These are phyloP conservation scores for Oscheius sp. DNA, from an alignment of 2,888 invertebrate genomes.

Conservation along the genomic window DNA sequence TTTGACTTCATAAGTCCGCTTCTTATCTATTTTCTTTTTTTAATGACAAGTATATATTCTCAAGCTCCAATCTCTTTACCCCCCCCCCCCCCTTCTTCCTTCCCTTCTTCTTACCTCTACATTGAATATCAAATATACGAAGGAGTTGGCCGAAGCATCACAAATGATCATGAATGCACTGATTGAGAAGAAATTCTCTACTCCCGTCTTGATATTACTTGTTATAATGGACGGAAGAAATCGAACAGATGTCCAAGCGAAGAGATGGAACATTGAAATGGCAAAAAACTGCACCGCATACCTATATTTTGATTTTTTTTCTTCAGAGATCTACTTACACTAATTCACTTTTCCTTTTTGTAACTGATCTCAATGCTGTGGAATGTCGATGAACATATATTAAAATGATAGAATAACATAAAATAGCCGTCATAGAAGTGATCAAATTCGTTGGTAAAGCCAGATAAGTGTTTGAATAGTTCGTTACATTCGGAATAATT, in stretches of 20 bases:
- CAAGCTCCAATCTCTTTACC: too few relatives aligned
- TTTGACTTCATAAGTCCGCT: too few relatives aligned
- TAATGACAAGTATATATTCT: too few relatives aligned
- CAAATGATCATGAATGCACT: slow-evolving; percentile 19
- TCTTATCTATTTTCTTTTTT: too few relatives aligned
- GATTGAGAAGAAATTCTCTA: slow-evolving; percentile 11
- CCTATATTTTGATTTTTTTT: not conserved
- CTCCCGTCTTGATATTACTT: not conserved
- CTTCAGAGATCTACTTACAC: not conserved
- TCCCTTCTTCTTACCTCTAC: too few relatives aligned
- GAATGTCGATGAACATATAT: slow-evolving; percentile 19
- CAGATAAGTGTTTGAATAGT: slow-evolving; percentile 18
- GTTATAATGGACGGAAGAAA: slow-evolving; percentile 4
- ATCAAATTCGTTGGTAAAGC: slow-evolving; percentile 23
- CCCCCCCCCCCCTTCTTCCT: too few relatives aligned
- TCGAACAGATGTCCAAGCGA: slow-evolving; percentile 23
- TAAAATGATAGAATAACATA: slow-evolving; percentile 4
- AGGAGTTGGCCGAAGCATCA: slow-evolving; percentile 15
- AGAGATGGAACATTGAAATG: slow-evolving; percentile 20
- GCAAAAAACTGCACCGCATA: slow-evolving; percentile 18
- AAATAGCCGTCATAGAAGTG: slow-evolving; percentile 14
- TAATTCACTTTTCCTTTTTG: slow-evolving; percentile 9
- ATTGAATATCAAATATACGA: slow-evolving; percentile 15
- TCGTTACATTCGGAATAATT: slow-evolving; percentile 11
- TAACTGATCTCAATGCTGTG: not conserved